Evolutionary conservation across 2,113 vertebrate genomes (phyloP).

Genomic region (Mixornis gularis): DNA sequence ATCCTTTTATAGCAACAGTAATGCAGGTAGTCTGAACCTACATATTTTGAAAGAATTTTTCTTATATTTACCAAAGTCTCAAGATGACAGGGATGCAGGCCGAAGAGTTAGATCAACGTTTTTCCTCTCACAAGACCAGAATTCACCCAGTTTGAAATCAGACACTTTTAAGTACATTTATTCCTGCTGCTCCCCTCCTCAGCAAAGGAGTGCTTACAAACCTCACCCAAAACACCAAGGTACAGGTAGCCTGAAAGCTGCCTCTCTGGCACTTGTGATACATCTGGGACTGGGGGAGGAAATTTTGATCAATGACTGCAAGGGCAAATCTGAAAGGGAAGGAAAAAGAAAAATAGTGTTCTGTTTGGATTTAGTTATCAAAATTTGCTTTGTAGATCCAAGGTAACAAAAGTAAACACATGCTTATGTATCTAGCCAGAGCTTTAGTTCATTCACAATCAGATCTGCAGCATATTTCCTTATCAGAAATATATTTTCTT

Average conservation of each 20-base stretch:
- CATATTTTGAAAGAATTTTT: neutral
- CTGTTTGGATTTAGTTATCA: neutral
- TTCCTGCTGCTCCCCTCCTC: neutral
- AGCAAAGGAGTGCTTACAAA: neutral
- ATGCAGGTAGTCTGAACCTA: neutral
- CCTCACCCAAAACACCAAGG: neutral
- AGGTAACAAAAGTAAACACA: neutral
- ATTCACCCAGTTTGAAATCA: neutral
- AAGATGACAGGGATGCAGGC: neutral
- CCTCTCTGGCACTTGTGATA: neutral
- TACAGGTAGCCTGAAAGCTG: neutral
- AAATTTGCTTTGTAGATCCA: slow-evolving; percentile 7
- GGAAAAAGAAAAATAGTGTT: neutral
- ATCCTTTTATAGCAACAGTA: neutral
- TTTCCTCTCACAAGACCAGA: neutral
- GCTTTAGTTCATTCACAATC: neutral
- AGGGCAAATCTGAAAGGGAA: neutral
- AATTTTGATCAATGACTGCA: neutral
- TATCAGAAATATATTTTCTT: neutral
- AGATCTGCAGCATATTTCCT: neutral
- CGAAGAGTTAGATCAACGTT: neutral
- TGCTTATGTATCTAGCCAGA: neutral
- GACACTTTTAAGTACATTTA: neutral
- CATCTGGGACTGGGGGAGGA: neutral
- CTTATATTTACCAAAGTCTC: neutral